Evolutionary conservation across 1,140 invertebrate species (phyloP), one percentile per base, ranked within the genome.

Genomic region (Melipona quadrifasciata): DNA sequence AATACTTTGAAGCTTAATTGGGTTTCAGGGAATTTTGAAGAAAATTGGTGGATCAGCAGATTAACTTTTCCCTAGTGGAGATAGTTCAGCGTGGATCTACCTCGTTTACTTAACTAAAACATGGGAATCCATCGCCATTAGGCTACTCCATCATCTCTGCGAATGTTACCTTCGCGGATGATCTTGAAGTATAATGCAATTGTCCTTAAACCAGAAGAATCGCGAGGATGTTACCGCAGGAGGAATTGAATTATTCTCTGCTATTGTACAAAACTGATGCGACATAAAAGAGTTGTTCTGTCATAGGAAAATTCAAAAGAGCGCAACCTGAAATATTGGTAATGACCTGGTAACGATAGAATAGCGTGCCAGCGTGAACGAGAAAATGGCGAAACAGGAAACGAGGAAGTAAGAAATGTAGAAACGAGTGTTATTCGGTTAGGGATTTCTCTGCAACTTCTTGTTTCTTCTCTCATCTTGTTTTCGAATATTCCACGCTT

Each of bases 21-120:
- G 61, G 61, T 67, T 65, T 67, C 53, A 31, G 57, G 61, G 61
- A 78, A 78, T 78, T 47, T 67, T 17, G 61, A 24, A 24, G 76
- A 78, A 78, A 78, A 61, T 78, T 65, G 16, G 17, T 51, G 47
- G 76, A 51, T 78, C 53, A 24, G 76, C 67, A 65, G 21, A 53
- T 65, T 78, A 27, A 47, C 27, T 53, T 78, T 78, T 67, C 61
- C 47, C 51, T 67, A 53, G 53, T 53, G 61, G 47, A 65, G 76
- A 78, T 78, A 53, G 76, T 78, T 78, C 76, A 47, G 19, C 61
- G n/a, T 47, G 17, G 14, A 10, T 65, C 27, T 53, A 0, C 76
- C 16, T 12, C 61, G n/a, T 57, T 78, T 51, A 31, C 17, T 17
- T 51, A 51, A 31, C n/a, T 47, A 21, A 78, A 78, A 78, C 27